Evolutionary conservation across 2,113 vertebrate genomes (phyloP), one percentile per base, ranked within the genome.

Genomic region (Plestiodon gilberti): DNA sequence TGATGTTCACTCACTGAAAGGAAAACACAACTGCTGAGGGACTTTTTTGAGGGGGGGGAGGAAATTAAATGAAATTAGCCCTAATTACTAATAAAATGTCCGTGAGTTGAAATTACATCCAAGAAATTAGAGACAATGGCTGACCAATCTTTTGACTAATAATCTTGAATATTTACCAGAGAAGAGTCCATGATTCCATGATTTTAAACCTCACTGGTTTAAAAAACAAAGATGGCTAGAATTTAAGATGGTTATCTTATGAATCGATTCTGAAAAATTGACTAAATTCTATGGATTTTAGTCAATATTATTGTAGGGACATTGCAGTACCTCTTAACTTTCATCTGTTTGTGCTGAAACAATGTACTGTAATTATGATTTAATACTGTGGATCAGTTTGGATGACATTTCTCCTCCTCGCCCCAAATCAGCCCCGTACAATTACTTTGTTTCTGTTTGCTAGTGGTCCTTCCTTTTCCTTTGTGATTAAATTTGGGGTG

Each of bases 51-150:
- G 80, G 28, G 43, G 43, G 43, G 43, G 43, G 43, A 8, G 38
- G 23, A 40, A 85, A 85, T 8, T 22, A 13, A 69, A 14, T 17
- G 62, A 80, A 84, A 83, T 55, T 28, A 81, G 90, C 61, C 35
- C 86, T 83, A 90, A 81, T 88, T 91, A 87, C 59, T 86, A 89
- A 83, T 77, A 82, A 85, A 20, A 77, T 82, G 82, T 71, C 35
- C n/a, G 30, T 43, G 79, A 91, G 74, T 78, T 67, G 40, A 81
- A 88, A 20, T 73, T 86, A 80, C 20, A 73, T 81, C 70, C 55
- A 28, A 65, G n/a, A 86, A 74, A 52, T 9, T 73, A 74, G n/a
- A 52, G 30, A 28, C 69, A 74, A 73, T 52, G 38, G 22, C 14
- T 80, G 40, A 62, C 7, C 38, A 86, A 28, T 86, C 25, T 74